Evolutionary conservation across 1,140 invertebrate species (phyloP).

Genomic region (Procambarus virginalis): DNA sequence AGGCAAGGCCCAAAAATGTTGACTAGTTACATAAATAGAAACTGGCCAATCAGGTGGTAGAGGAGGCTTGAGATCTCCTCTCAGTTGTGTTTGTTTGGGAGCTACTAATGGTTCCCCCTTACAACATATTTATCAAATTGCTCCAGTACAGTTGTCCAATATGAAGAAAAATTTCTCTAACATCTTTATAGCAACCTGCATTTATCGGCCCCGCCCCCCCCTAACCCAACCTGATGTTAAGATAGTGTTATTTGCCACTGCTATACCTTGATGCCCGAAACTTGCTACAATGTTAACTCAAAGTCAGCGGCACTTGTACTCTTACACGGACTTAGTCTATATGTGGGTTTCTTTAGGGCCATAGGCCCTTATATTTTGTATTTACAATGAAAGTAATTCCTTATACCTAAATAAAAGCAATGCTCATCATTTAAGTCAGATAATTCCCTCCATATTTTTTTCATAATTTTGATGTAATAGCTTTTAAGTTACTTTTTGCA

Average conservation of each 20-base stretch:
- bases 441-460: no score
- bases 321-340: constrained; percentile 45
- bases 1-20: constrained; percentile 18
- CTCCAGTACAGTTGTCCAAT: not conserved
- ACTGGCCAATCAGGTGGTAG: constrained; percentile 57
- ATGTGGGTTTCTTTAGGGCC: not conserved
- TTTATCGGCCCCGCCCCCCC: not conserved
- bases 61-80: constrained; percentile 37
- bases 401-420: not conserved
- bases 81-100: constrained; percentile 26
- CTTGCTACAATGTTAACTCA: constrained; percentile 35
- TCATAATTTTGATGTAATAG: not conserved
- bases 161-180: constrained; percentile 8
- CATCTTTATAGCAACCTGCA: constrained; percentile 39
- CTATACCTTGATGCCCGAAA: constrained; percentile 54
- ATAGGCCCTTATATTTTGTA: no score
- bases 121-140: constrained; percentile 14
- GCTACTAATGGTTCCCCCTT: constrained; percentile 27
- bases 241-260: constrained; percentile 13
- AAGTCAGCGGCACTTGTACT: constrained; percentile 49
- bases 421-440: not conserved
- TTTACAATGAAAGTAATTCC: not conserved
- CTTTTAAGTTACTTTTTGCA: not conserved
- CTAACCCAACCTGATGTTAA: constrained; percentile 6
- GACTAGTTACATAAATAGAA: constrained; percentile 35